These are phyloP conservation scores for Rhinatrema bivittatum DNA, from an alignment of 2,797 vertebrate species.

Conservation along the genomic window DNA sequence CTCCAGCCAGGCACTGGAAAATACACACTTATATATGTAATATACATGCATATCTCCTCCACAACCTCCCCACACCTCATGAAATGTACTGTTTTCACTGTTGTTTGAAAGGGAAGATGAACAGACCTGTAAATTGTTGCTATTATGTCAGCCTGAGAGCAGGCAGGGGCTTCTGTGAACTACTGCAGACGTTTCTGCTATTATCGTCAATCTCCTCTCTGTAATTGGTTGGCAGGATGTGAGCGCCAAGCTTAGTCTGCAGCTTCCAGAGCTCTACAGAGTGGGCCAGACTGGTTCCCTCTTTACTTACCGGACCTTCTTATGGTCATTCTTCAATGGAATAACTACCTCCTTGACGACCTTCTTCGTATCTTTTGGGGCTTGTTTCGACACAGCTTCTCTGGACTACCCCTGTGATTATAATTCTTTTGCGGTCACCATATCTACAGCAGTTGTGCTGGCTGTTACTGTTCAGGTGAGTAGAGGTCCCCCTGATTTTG, in stretches of 20 bases:
- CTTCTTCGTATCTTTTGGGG: slow-evolving; percentile 69
- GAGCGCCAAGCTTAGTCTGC: slow-evolving; percentile 63
- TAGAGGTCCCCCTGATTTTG: accelerated
- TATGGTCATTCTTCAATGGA: slow-evolving; percentile 56
- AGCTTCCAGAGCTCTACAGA: slow-evolving; percentile 66
- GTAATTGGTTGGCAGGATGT: slow-evolving; percentile 54
- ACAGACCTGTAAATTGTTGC: no score
- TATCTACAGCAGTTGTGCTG: slow-evolving; percentile 63
- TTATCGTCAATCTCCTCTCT: not conserved
- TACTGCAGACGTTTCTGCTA: no score
- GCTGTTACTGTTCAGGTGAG: slow-evolving; percentile 70
- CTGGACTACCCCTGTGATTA: slow-evolving; percentile 43
- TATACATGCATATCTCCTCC: no score
- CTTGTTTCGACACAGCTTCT: slow-evolving; percentile 42
- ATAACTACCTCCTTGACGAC: slow-evolving; percentile 62
- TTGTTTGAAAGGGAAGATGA: no score
- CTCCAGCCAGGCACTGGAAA: no score
- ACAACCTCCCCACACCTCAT: accelerated
- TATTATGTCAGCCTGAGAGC: no score
- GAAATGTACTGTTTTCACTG: no score
- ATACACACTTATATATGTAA: no score
- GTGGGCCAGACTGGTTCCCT: slow-evolving; percentile 61
- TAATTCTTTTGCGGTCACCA: slow-evolving; percentile 70
- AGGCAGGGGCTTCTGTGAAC: no score
- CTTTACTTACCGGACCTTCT: slow-evolving; percentile 62